phyloP scores from a whole-genome alignment of 1,140 invertebrate genomes.

The Maconellicoccus hirsutus region DNA sequence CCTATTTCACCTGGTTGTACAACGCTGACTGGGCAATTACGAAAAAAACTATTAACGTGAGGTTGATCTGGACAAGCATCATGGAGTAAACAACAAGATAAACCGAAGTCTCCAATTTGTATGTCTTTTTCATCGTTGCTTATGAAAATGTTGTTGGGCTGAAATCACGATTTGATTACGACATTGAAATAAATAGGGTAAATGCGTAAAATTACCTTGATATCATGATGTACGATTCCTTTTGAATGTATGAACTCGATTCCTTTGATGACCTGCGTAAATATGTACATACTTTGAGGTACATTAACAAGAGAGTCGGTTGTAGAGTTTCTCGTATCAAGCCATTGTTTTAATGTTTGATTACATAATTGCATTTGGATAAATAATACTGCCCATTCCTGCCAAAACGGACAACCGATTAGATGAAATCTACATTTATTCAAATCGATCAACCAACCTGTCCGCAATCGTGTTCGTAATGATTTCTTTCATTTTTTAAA shows the following conservation, averaged over 20 bases:
- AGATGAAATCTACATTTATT: background rate
- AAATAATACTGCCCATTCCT: constrained; percentile 53
- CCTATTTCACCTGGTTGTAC: constrained; percentile 40
- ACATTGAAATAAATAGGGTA: background rate
- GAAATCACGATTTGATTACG: constrained; percentile 29
- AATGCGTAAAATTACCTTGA: constrained; percentile 42
- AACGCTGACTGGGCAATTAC: constrained; percentile 19
- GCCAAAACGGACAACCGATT: too few relatives aligned
- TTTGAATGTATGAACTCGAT: constrained; percentile 66
- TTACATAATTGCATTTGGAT: constrained; percentile 74
- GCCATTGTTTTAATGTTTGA: constrained; percentile 57
- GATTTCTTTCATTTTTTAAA: background rate
- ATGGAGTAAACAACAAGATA: constrained; percentile 54
- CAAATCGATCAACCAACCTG: background rate
- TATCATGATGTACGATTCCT: constrained; percentile 67
- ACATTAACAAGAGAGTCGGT: constrained; percentile 26
- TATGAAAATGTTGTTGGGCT: constrained; percentile 75
- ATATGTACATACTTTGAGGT: constrained; percentile 44
- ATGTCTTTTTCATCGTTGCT: constrained; percentile 35
- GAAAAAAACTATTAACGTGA: background rate
- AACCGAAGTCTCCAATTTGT: constrained; percentile 71
- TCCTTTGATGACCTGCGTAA: constrained; percentile 55
- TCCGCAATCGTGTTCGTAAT: background rate
- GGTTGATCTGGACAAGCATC: constrained; percentile 35
- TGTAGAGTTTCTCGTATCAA: constrained; percentile 45